phyloP scores from a whole-genome alignment of 1,140 invertebrate species.

The Papilio xuthus region DNA sequence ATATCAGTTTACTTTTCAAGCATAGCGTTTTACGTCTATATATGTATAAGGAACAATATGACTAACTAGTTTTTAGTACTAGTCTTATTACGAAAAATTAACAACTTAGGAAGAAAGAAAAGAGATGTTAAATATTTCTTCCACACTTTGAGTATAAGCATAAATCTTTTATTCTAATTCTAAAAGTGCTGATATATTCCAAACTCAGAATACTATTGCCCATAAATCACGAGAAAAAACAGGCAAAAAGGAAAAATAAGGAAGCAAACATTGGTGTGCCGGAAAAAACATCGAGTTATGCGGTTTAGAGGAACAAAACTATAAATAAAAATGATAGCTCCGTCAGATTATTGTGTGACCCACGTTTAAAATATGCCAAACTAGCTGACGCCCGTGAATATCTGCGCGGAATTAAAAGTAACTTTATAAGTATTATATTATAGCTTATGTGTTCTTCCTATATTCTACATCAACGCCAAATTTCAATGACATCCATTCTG shows the following conservation, averaged over 20 bases:
- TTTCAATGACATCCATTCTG: too few relatives aligned
- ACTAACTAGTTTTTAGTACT: neutral
- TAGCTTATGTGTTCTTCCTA: too few relatives aligned
- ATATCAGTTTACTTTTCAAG: neutral
- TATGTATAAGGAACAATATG: neutral
- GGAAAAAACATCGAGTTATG: slow-evolving; percentile 2
- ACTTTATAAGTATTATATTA: too few relatives aligned
- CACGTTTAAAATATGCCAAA: too few relatives aligned
- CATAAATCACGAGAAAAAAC: slow-evolving; percentile 7
- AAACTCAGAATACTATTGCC: neutral
- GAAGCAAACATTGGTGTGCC: slow-evolving; percentile 6
- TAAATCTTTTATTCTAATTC: neutral
- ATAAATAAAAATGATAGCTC: neutral
- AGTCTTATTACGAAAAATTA: neutral
- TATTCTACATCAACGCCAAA: too few relatives aligned
- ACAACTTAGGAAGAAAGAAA: neutral
- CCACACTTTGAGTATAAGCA: neutral
- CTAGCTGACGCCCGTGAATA: too few relatives aligned
- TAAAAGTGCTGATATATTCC: neutral
- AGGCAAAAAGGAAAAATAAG: neutral
- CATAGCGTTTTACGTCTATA: too few relatives aligned
- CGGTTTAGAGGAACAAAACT: neutral
- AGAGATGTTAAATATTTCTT: neutral
- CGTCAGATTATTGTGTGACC: neutral
- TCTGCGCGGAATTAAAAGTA: too few relatives aligned